Evolutionary conservation across 2,888 invertebrate genomes (phyloP), one percentile per base, ranked within the genome.

Genomic region (Amiota communis): DNA sequence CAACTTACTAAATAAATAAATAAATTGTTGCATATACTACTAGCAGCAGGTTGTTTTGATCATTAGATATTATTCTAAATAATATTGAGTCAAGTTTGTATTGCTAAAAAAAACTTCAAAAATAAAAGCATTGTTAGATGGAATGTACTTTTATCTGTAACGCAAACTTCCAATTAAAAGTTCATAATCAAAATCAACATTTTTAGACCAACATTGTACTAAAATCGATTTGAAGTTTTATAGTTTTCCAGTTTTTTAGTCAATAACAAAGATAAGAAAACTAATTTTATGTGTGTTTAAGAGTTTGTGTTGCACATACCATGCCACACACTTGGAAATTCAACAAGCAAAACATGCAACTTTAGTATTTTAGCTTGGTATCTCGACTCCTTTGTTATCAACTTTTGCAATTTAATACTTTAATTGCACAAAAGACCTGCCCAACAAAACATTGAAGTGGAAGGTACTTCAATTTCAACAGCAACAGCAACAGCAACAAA

Each of bases 381-480:
- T 36, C 36, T 36, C 36, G 36, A 6, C 36, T 63, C 11, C n/a
- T 48, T 47, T 65, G 17, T 49, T 11, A 53, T 56, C 17, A 72
- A 72, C 67, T 67, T 72, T 72, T 67, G 47, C 72, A 72, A 72
- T 72, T 72, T 67, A 57, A 23, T 67, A 56, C 65, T 53, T 53
- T 67, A 56, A 65, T 71, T 64, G 71, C 36, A 17, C 56, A 51
- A 68, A 53, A 15, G 17, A 48, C 48, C 11, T 49, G 15, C 17
- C 12, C 15, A 20, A 9, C 67, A 51, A 36, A 63, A 36, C 36
- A 36, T 36, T 36, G 46, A 63, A 63, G 59, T 20, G 23, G 59
- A 63, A 36, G 11, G 46, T 11, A 63, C 11, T 12, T 36, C 36
- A 63, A 63, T 23, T 61, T 10, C 8, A 20, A 67, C 15, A 67